Conservation (phyloP, 2,888 invertebrate species). For the Colletes collaris region DNA sequence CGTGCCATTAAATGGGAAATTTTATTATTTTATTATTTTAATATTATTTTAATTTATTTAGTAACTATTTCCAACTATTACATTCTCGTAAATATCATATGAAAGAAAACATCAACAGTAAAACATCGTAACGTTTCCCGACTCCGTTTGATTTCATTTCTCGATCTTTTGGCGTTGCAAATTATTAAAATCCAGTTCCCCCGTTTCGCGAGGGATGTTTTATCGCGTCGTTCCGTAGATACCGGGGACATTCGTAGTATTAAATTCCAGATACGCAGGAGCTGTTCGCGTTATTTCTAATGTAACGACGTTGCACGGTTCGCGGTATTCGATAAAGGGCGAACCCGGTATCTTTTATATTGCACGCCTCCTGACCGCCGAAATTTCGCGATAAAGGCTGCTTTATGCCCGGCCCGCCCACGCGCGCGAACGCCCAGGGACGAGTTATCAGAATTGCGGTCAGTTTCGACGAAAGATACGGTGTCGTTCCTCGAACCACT, state of each 20-base stretch:
- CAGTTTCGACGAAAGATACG: conserved; percentile 17
- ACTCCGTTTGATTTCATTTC: too few relatives aligned
- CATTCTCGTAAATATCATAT: too few relatives aligned
- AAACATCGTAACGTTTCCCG: too few relatives aligned
- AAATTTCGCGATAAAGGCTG: conserved; percentile 39
- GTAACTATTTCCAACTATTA: too few relatives aligned
- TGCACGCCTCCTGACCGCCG: conserved; percentile 9
- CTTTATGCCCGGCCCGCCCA: not conserved
- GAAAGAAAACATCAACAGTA: too few relatives aligned
- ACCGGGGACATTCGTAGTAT: not conserved
- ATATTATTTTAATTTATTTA: too few relatives aligned
- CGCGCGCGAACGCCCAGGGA: conserved; percentile 30
- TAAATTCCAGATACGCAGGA: not conserved
- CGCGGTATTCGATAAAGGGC: conserved; percentile 20
- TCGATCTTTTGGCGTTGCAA: too few relatives aligned
- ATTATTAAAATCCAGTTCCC: not conserved
- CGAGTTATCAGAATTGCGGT: conserved; percentile 34
- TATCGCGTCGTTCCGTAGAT: not conserved
- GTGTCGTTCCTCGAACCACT: not conserved
- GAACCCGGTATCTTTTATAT: conserved; percentile 13
- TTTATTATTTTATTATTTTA: too few relatives aligned
- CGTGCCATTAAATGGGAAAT: too few relatives aligned
- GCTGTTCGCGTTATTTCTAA: conserved; percentile 10
- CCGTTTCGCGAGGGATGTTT: not conserved
- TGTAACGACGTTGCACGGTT: not conserved